Base-by-base conservation (phyloP, 1,140 invertebrate species). In the Aphelenchoides fujianensis region DNA sequence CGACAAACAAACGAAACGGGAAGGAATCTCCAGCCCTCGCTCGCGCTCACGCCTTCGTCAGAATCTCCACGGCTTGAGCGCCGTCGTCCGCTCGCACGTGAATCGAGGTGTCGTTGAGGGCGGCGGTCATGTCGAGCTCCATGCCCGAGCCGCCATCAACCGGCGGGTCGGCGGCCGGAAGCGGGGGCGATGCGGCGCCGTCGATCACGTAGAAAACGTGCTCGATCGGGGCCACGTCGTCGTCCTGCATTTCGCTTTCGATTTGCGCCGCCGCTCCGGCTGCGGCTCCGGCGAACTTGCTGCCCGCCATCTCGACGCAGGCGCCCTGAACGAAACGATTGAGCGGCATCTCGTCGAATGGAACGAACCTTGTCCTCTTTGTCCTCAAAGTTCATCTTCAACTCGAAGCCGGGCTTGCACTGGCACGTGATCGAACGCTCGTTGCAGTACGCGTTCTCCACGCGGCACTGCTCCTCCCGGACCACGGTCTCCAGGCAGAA, bases 361-460 rank as follows among this genome's bases (percentile, higher is more conserved):
- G 53, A 66, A 31, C 36, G 12, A 16, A 36, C 73, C 71, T 72
- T 74, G 54, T 81, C 79, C 34, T 73, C 64, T 48, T 76, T 80
- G 54, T 83, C 68, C 7, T 75, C 74, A 41, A 81, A 83, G 54
- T 83, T 71, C 67, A 84, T 81, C 23, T 76, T 35, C 19, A 83
- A 52, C 27, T 82, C 81, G 57, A 71, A 83, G 27, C 81, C 83
- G 9, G 78, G 77, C 27, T 76, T 75, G 70, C 81, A 83, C 27
- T 83, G 76, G 48, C 81, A 83, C 2, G 81, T 83, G n/a, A 83
- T 69, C 1, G 78, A 74, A 12, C 72, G 72, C 63, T 83, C 81
- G 55, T 80, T 83, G 70, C 81, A 83, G 63, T 83, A 83, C 34
- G 74, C 67, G 62, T 84, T 83, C 52, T 69, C 32, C 2, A 83